phyloP scores from a whole-genome alignment of 2,888 invertebrate species.

The Aphodius granarius region DNA sequence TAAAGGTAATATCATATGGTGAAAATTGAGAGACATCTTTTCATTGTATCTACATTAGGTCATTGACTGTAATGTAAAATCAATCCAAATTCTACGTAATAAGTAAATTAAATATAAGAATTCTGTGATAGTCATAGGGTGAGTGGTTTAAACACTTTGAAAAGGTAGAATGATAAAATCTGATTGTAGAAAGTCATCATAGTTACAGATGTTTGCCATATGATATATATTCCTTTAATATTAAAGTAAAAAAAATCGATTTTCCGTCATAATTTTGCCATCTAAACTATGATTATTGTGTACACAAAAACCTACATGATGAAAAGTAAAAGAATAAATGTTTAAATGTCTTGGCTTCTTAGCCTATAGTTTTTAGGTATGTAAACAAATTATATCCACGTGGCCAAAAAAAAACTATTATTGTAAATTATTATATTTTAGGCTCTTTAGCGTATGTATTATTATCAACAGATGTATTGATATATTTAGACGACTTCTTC shows the following conservation, averaged over 20 bases:
- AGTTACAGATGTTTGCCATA: background rate
- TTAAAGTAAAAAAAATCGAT: background rate
- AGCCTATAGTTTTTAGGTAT: conserved; percentile 49
- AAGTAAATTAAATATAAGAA: background rate
- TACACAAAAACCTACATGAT: background rate
- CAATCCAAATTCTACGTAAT: too few relatives aligned
- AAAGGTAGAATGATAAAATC: too few relatives aligned
- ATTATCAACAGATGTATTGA: conserved; percentile 30
- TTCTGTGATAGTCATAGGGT: background rate
- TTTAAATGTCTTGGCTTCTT: conserved; percentile 53
- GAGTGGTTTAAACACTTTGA: background rate
- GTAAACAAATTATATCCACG: conserved; percentile 44
- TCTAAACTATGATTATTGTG: background rate
- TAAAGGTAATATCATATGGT: background rate
- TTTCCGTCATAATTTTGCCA: background rate
- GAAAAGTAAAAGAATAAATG: conserved; percentile 42
- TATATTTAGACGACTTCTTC: conserved; percentile 25
- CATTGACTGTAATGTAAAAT: too few relatives aligned
- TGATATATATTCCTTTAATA: background rate
- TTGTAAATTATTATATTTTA: conserved; percentile 11
- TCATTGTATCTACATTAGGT: background rate
- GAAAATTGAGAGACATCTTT: conserved; percentile 1
- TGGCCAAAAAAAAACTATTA: conserved; percentile 44
- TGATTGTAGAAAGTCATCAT: too few relatives aligned
- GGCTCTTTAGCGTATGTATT: conserved; percentile 20